phyloP scores from a whole-genome alignment of 64 coral and sea anemone species.

The Platygyra sinensis region DNA sequence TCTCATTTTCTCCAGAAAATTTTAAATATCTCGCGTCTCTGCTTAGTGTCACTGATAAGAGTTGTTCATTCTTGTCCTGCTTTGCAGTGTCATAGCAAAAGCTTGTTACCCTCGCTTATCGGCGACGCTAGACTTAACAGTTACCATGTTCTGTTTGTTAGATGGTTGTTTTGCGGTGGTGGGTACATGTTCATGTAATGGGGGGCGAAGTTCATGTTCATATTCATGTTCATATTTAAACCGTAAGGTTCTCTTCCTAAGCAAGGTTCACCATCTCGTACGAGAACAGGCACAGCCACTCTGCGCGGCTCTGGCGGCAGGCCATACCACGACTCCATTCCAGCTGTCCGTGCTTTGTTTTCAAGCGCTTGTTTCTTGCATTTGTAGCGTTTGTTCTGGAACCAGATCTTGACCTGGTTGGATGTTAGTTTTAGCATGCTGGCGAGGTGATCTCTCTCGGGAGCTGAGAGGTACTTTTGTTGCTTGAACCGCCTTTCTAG shows the following conservation, averaged over 20 bases:
- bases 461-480: constrained; percentile 99
- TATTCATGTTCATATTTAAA: constrained; percentile 99
- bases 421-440: constrained; percentile 95
- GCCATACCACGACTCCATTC: constrained; percentile 95
- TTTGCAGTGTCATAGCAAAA: constrained; percentile 26
- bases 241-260: constrained; percentile 90
- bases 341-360: constrained; percentile 93
- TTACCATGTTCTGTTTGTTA: constrained; percentile 94
- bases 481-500: constrained; percentile 98
- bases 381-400: constrained; percentile 99
- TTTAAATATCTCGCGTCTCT: constrained; percentile 58
- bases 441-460: constrained; percentile 95
- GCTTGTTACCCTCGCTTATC: constrained; percentile 37
- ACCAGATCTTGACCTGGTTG: constrained; percentile 99
- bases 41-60: constrained; percentile 46
- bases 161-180: constrained; percentile 82
- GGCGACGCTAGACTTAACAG: constrained; percentile 22
- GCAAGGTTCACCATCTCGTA: constrained; percentile 94
- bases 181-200: constrained; percentile 95
- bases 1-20: constrained; percentile 26
- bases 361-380: constrained; percentile 99
- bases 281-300: constrained; percentile 95
- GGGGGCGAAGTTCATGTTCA: constrained; percentile 96
- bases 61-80: constrained; percentile 35
- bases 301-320: constrained; percentile 91